These are phyloP conservation scores for Anas bahamensis DNA, from an alignment of 2,797 vertebrate genomes.

Conservation along the genomic window DNA sequence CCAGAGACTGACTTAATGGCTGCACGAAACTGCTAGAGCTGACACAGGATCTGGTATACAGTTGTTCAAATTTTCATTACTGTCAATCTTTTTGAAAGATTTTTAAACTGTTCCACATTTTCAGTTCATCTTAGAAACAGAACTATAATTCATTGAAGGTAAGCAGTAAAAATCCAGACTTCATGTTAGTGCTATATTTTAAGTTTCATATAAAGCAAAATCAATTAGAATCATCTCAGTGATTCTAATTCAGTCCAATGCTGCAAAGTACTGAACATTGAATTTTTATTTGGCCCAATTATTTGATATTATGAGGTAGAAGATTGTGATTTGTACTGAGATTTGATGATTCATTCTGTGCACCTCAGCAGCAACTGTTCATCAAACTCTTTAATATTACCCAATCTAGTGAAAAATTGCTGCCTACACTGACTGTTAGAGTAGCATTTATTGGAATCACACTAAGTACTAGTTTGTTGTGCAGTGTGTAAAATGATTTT, in stretches of 20 bases:
- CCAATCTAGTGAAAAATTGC: not conserved
- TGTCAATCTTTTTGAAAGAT: not conserved
- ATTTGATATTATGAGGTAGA: not conserved
- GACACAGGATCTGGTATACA: not conserved
- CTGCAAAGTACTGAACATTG: not conserved
- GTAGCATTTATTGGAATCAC: not conserved
- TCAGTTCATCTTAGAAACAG: not conserved
- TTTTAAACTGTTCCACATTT: not conserved
- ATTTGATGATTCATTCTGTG: not conserved
- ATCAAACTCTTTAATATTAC: not conserved
- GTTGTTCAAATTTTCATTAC: not conserved
- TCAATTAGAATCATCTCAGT: not conserved
- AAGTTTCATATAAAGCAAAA: not conserved
- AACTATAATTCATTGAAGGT: not conserved
- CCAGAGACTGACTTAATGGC: not conserved
- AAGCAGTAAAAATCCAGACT: not conserved
- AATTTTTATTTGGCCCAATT: not conserved
- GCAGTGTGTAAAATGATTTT: not conserved
- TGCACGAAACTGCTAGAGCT: not conserved
- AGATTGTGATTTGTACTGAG: not conserved
- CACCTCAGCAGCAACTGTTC: not conserved
- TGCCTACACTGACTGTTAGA: not conserved
- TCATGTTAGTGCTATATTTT: not conserved
- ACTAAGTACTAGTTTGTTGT: not conserved
- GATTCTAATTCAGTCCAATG: not conserved